Conservation (phyloP, 2,797 vertebrate species). For the Etheostoma perlongum region DNA sequence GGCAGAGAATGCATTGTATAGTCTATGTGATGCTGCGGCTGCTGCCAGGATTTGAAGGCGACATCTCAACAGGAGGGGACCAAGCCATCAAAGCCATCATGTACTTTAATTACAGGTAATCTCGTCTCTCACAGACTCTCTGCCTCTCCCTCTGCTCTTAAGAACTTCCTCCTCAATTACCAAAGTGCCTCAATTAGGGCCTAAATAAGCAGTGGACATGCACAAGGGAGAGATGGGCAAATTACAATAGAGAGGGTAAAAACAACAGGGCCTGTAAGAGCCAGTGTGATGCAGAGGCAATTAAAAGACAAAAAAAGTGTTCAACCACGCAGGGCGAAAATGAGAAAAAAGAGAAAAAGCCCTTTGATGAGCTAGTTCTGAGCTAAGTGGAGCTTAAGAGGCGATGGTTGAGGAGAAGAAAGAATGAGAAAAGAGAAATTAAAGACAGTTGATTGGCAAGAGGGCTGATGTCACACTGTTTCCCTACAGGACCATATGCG, state of each 20-base stretch:
- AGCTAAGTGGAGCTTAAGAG: constrained; percentile 82
- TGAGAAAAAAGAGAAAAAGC: constrained; percentile 64
- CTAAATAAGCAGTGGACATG: constrained; percentile 79
- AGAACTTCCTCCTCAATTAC: constrained; percentile 86
- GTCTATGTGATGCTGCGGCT: constrained; percentile 60
- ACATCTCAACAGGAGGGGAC: constrained; percentile 81
- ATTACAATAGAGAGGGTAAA: constrained; percentile 82
- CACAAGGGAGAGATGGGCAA: constrained; percentile 74
- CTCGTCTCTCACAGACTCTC: constrained; percentile 73
- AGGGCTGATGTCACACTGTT: constrained; percentile 80
- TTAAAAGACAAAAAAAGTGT: constrained; percentile 81
- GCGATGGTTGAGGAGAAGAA: constrained; percentile 67
- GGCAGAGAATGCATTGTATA: constrained; percentile 60
- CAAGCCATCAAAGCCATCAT: constrained; percentile 86
- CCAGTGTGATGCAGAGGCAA: constrained; percentile 76
- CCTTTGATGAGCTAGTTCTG: constrained; percentile 77
- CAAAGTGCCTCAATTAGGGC: constrained; percentile 86
- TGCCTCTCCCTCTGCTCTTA: constrained; percentile 75
- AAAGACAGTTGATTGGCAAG: constrained; percentile 82
- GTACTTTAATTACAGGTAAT: constrained; percentile 90
- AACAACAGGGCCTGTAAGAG: constrained; percentile 80
- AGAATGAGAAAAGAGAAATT: constrained; percentile 74
- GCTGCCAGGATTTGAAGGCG: constrained; percentile 69
- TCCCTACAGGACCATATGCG: constrained; percentile 84
- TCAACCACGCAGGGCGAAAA: constrained; percentile 74